phyloP scores from a whole-genome alignment of 23 tunicate species.

The Diplosoma virens region DNA sequence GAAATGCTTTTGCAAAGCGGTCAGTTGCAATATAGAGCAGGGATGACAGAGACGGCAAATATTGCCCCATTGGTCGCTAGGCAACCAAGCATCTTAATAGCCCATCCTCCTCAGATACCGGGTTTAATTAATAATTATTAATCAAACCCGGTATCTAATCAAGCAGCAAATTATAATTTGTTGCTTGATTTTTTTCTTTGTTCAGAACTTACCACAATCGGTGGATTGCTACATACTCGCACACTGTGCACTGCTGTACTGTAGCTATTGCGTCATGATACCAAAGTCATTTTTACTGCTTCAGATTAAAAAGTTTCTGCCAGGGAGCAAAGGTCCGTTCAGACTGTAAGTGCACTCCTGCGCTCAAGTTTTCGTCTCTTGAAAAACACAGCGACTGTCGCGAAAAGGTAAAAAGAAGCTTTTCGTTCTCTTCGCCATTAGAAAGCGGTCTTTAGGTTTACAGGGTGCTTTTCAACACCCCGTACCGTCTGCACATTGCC shows the following conservation, averaged over 20 bases:
- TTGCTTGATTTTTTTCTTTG: not conserved
- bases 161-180: not conserved
- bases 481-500: slow-evolving; percentile 28
- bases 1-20: too few relatives aligned
- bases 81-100: too few relatives aligned
- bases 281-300: not conserved
- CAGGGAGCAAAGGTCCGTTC: not conserved
- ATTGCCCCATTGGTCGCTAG: too few relatives aligned
- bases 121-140: too few relatives aligned
- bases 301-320: slow-evolving; percentile 38
- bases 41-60: too few relatives aligned
- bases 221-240: too few relatives aligned
- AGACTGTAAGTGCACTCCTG: slow-evolving; percentile 45
- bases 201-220: not conserved
- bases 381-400: slow-evolving; percentile 54
- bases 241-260: too few relatives aligned
- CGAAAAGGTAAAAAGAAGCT: slow-evolving; percentile 39
- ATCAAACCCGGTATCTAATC: too few relatives aligned
- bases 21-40: too few relatives aligned
- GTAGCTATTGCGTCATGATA: not conserved
- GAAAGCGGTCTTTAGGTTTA: slow-evolving; percentile 74
- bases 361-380: slow-evolving; percentile 52
- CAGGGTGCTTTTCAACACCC: slow-evolving; percentile 37
- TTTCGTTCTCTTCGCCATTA: not conserved
- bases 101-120: too few relatives aligned